Base-by-base conservation (phyloP, 2,797 vertebrate genomes). In the Poeciliopsis turneri region DNA sequence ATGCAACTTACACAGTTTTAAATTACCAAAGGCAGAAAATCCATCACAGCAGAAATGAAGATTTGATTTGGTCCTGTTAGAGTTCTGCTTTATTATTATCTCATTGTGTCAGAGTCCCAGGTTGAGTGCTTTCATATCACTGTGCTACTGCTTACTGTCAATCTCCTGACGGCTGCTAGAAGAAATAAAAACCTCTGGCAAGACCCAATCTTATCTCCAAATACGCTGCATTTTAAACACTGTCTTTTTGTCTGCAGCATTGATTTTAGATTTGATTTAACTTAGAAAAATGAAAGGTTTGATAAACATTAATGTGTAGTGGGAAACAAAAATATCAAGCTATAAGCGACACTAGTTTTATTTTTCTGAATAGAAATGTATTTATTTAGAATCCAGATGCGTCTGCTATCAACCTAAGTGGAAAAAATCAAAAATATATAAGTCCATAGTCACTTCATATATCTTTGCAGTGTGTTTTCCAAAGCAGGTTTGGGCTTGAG, bases 51-150 rank as follows among this genome's bases (percentile, higher is more conserved):
- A 71, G 83, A 91, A 78, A 74, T 61, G 51, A 84, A 85, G 75
- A 73, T 82, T 82, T 88, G 81, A 91, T 92, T 89, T 83, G 75
- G 75, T 85, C 72, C 80, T 82, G 86, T 91, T 85, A 75, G 78
- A 81, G 75, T 86, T 84, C 79, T 79, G 78, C 86, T 83, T 88
- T 90, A 88, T 90, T 80, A 86, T 90, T 86, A 92, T 92, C 87
- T 88, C 85, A 88, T 83, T 90, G 88, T 90, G 79, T 83, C 87
- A 75, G 77, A 87, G 81, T 89, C 84, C 89, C 83, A 88, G 87
- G 83, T 92, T 82, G 86, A 90, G 81, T 83, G 86, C 82, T 90
- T 92, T 91, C 82, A 82, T 88, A 90, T 91, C 82, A 66, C 75
- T 18, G 78, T 51, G 36, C 76, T 80, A 77, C 47, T 73, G 57